phyloP scores from a whole-genome alignment of 2,888 invertebrate species.

The Pecten maximus region DNA sequence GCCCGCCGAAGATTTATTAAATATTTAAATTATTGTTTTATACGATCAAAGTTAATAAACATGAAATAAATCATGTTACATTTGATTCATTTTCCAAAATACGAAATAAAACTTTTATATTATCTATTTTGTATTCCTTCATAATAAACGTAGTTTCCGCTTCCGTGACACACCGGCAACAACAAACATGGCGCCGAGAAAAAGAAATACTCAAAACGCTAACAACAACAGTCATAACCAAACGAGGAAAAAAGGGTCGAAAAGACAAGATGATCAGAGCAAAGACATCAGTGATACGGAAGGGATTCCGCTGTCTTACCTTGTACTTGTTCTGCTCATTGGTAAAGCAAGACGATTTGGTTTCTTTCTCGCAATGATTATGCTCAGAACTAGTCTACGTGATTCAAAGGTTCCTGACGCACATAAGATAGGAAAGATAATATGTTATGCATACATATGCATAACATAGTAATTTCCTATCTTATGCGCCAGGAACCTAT shows the following conservation, averaged over 20 bases:
- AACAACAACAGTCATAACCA: neutral
- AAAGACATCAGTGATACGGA: neutral
- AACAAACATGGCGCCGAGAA: slow-evolving; percentile 64
- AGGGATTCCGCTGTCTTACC: neutral
- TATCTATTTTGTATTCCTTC: neutral
- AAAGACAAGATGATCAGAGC: neutral
- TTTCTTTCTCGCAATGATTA: no score
- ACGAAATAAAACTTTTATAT: neutral
- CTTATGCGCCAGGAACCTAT: no score
- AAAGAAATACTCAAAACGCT: slow-evolving; percentile 36
- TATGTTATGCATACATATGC: no score
- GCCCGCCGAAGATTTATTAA: slow-evolving; percentile 50
- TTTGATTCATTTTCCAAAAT: neutral
- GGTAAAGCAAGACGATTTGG: neutral
- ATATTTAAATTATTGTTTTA: neutral
- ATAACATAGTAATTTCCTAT: no score
- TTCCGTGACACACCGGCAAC: slow-evolving; percentile 46
- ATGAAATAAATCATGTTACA: neutral
- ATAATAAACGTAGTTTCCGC: neutral
- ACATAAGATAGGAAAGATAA: no score
- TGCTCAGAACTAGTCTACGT: no score
- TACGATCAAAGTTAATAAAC: neutral
- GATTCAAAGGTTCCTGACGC: no score
- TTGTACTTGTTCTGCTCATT: neutral
- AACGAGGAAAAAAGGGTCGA: slow-evolving; percentile 1